A percentile compares a stretch with the other conserved stretches of the same genome.
phyloP scores from a whole-genome alignment of 1,140 invertebrate species.

The Drosophila parvula region DNA sequence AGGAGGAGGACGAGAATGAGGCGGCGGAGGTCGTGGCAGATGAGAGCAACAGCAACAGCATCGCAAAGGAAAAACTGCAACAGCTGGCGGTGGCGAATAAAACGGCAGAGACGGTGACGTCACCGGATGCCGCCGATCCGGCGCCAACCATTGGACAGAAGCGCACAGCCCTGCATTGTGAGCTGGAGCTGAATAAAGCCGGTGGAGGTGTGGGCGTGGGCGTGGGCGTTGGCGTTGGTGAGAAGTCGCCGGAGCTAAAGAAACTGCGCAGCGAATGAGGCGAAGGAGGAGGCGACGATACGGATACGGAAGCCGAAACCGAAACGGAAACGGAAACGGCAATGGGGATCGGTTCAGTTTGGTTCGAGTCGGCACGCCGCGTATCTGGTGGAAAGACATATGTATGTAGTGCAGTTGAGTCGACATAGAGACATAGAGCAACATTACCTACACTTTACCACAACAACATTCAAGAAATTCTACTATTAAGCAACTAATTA shows the following conservation, averaged over 20 bases:
- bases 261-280: slow-evolving; percentile 82
- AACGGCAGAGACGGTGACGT: slow-evolving; percentile 29
- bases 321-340: slow-evolving; percentile 14
- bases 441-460: slow-evolving; percentile 82
- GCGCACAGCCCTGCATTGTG: slow-evolving; percentile 64
- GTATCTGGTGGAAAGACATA: slow-evolving; percentile 82
- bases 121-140: slow-evolving; percentile 26
- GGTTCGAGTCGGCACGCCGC: slow-evolving; percentile 24
- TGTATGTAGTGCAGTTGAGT: slow-evolving; percentile 80
- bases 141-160: slow-evolving; percentile 64
- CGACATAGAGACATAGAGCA: slow-evolving; percentile 70
- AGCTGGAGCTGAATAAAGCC: slow-evolving; percentile 43
- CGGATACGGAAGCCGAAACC: slow-evolving; percentile 11
- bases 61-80: slow-evolving; percentile 56
- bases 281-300: slow-evolving; percentile 31
- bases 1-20: slow-evolving; percentile 61
- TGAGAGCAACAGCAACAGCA: slow-evolving; percentile 72
- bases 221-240: slow-evolving; percentile 16
- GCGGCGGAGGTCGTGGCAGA: slow-evolving; percentile 71
- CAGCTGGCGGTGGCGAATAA: slow-evolving; percentile 47
- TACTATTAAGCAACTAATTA: slow-evolving; percentile 81
- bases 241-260: slow-evolving; percentile 78
- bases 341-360: slow-evolving; percentile 32
- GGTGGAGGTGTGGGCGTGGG: slow-evolving; percentile 4
- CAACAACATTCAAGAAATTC: slow-evolving; percentile 82